Percentiles rank a stretch among this genome's conserved stretches.
These are phyloP conservation scores for Nycticebus coucang DNA, from an alignment of 2,113 vertebrate species.

Conservation along the genomic window DNA sequence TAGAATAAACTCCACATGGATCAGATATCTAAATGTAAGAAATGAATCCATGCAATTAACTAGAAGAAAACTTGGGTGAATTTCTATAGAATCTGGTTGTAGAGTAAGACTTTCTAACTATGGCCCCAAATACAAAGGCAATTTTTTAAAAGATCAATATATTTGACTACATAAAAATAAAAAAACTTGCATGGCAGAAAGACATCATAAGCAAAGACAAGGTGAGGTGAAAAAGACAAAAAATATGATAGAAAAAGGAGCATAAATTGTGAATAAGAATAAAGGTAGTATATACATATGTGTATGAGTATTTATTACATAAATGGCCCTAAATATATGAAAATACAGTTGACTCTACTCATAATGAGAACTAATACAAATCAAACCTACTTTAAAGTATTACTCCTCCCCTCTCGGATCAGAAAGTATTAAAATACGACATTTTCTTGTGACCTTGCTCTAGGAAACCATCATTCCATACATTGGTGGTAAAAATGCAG, in stretches of 20 bases:
- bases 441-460: background rate
- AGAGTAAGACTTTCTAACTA: background rate
- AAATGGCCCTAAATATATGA: background rate
- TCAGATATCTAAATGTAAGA: slow-evolving; percentile 11
- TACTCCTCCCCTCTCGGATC: background rate
- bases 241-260: background rate
- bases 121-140: background rate
- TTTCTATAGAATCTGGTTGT: background rate
- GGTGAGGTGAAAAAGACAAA: background rate
- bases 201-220: background rate
- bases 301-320: background rate
- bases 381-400: background rate
- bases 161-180: background rate
- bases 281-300: background rate
- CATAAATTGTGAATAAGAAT: background rate
- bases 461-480: background rate
- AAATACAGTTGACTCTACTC: background rate
- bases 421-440: background rate
- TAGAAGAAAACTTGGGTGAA: background rate
- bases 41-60: background rate
- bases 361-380: background rate
- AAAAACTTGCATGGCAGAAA: background rate
- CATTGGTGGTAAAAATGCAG: background rate
- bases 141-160: background rate
- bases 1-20: background rate